Conservation (phyloP, 2,113 vertebrate species). For the Varanus salvator region DNA sequence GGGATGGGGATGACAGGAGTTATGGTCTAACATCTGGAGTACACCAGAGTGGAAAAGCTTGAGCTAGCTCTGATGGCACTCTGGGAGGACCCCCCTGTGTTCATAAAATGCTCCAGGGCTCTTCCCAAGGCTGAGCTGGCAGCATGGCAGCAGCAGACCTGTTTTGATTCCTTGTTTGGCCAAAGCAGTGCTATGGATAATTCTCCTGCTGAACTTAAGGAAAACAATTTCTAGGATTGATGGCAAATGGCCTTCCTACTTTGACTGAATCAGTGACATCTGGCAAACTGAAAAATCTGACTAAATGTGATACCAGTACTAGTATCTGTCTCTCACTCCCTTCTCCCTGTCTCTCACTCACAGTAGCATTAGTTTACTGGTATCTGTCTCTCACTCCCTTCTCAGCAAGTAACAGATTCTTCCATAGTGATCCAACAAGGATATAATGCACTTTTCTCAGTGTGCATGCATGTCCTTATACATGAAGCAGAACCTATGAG, state of each 20-base stretch:
- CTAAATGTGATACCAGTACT: slow-evolving; percentile 18
- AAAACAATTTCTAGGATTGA: background rate
- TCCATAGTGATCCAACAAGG: background rate
- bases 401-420: background rate
- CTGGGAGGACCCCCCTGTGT: background rate
- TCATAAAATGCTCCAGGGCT: background rate
- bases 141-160: background rate
- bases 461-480: background rate
- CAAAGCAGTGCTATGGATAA: slow-evolving; percentile 1
- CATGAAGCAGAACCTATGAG: background rate
- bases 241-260: background rate
- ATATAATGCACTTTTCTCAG: slow-evolving; percentile 2
- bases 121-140: background rate
- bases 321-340: background rate
- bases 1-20: too few species aligned
- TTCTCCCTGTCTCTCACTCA: background rate
- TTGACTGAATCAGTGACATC: slow-evolving; percentile 28
- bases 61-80: background rate
- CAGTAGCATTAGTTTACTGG: slow-evolving; percentile 7
- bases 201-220: background rate
- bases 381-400: background rate
- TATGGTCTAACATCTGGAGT: background rate
- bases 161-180: background rate
- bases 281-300: background rate
- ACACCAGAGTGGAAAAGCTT: background rate